These are phyloP conservation scores for Denticeps clupeoides DNA, from an alignment of 2,797 vertebrate genomes.

Conservation along the genomic window DNA sequence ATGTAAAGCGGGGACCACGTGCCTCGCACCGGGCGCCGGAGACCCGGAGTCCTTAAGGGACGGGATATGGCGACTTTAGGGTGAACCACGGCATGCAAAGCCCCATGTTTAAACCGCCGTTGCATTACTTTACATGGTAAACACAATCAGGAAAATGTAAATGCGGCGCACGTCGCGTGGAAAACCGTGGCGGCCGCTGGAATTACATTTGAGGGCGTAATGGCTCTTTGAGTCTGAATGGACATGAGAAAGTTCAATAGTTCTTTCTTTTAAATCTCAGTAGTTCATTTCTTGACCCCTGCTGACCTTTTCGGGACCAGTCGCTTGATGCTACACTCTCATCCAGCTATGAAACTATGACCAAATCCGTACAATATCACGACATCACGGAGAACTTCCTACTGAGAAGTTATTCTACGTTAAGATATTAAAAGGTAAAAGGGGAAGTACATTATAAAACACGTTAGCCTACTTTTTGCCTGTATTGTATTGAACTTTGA, in stretches of 20 bases:
- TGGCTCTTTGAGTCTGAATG: too few relatives aligned
- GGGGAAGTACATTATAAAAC: too few relatives aligned
- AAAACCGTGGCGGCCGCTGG: background rate
- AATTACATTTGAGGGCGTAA: background rate
- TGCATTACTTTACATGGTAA: background rate
- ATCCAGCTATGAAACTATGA: too few relatives aligned
- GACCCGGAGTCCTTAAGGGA: constrained; percentile 1
- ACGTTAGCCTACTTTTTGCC: too few relatives aligned
- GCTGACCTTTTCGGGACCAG: too few relatives aligned
- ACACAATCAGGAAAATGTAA: background rate
- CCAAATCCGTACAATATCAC: too few relatives aligned
- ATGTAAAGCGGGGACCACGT: constrained; percentile 24
- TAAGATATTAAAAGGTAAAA: too few relatives aligned
- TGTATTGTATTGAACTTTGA: too few relatives aligned
- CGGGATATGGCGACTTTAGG: background rate
- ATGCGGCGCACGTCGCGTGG: background rate
- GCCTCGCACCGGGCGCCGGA: constrained; percentile 7
- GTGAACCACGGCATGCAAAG: background rate
- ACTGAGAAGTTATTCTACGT: too few relatives aligned
- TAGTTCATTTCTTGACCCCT: background rate
- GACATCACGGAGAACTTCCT: too few relatives aligned
- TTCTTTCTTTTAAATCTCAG: background rate
- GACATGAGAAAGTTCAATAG: too few relatives aligned
- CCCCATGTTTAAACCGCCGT: background rate
- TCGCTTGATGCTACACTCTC: too few relatives aligned